These are phyloP conservation scores for Hirtodrosophila alboralis DNA, from an alignment of 2,888 invertebrate species.

Conservation along the genomic window DNA sequence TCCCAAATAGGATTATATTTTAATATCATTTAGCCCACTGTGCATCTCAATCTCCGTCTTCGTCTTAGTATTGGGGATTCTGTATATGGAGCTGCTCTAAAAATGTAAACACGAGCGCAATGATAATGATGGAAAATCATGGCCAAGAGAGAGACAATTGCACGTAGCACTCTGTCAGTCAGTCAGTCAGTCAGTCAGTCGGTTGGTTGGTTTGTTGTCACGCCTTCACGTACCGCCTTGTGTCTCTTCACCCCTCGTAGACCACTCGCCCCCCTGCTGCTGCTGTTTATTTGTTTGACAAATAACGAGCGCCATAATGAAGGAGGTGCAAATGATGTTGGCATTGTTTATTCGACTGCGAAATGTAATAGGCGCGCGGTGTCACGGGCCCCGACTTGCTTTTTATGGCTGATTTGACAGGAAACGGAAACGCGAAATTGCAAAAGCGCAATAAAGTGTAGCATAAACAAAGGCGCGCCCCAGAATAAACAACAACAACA, in stretches of 20 bases:
- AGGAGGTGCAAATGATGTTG: slow-evolving; percentile 81
- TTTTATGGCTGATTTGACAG: slow-evolving; percentile 79
- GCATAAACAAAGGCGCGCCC: slow-evolving; percentile 76
- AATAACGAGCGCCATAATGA: slow-evolving; percentile 80
- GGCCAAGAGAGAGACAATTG: slow-evolving; percentile 66
- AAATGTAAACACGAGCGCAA: slow-evolving; percentile 73
- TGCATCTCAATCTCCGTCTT: background rate
- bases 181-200: no score
- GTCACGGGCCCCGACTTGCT: slow-evolving; percentile 63
- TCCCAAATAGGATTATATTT: no score
- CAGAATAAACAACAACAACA: slow-evolving; percentile 61
- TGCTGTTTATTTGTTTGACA: slow-evolving; percentile 79
- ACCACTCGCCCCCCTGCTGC: slow-evolving; percentile 1
- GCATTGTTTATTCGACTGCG: slow-evolving; percentile 81
- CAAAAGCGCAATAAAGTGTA: slow-evolving; percentile 80
- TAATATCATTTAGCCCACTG: no score
- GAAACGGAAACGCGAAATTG: slow-evolving; percentile 80
- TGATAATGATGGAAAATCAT: slow-evolving; percentile 79
- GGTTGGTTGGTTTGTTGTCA: slow-evolving; percentile 48
- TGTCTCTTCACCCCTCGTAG: background rate
- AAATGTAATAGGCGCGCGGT: slow-evolving; percentile 78
- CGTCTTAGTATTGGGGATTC: slow-evolving; percentile 24
- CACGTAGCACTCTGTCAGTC: no score
- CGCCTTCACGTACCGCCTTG: slow-evolving; percentile 26
- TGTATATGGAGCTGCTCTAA: slow-evolving; percentile 47